A percentile compares a stretch with the other conserved stretches of the same genome.
phyloP scores from a whole-genome alignment of 2,113 vertebrate genomes.

The human (Homo sapiens) region DNA sequence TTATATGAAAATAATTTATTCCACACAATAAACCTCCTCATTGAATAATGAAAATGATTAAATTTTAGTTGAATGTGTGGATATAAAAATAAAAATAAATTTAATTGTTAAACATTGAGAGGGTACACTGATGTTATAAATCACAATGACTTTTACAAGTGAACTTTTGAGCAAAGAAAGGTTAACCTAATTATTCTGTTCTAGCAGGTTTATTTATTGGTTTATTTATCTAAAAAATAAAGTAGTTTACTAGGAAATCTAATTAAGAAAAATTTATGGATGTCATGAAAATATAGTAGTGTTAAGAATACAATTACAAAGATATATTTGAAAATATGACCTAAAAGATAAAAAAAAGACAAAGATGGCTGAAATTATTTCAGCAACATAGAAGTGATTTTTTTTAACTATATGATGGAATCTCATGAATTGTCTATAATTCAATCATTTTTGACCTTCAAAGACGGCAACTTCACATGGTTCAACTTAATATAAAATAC shows the following conservation, averaged over 20 bases:
- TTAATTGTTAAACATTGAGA: constrained; percentile 62
- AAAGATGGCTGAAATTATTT: constrained; percentile 21
- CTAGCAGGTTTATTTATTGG: constrained; percentile 42
- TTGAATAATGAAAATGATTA: constrained; percentile 38
- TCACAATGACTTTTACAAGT: constrained; percentile 71
- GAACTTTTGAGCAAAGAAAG: constrained; percentile 73
- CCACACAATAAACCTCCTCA: background rate
- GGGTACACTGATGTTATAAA: constrained; percentile 60
- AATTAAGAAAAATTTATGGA: constrained; percentile 51
- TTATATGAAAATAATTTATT: background rate
- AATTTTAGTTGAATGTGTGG: constrained; percentile 42
- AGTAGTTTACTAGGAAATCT: constrained; percentile 45
- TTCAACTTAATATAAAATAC: background rate
- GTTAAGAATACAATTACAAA: constrained; percentile 51
- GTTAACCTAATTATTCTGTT: constrained; percentile 75
- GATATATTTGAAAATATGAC: constrained; percentile 29
- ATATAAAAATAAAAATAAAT: constrained; percentile 51
- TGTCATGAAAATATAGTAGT: constrained; percentile 11
- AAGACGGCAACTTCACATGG: background rate
- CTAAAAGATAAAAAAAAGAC: background rate
- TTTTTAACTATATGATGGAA: background rate
- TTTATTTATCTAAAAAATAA: constrained; percentile 55
- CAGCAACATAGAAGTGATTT: background rate
- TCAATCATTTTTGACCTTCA: background rate
- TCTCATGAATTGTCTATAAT: background rate